Percentiles rank a stretch among this genome's conserved stretches.
These are phyloP conservation scores for Chaetodon trifascialis DNA, from an alignment of 2,113 vertebrate species.

Conservation along the genomic window DNA sequence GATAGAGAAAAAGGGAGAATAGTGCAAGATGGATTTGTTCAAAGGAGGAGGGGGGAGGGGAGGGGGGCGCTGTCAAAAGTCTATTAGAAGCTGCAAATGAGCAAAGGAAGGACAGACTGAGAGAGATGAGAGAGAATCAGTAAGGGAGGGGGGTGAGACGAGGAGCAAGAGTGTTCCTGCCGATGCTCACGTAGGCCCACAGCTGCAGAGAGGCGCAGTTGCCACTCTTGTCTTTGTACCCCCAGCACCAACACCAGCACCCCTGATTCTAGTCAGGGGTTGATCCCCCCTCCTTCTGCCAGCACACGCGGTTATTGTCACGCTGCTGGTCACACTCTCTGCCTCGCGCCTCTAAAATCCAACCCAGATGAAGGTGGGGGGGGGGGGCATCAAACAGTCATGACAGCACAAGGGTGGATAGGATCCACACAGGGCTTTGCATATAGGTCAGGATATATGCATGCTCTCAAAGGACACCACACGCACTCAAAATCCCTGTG, in stretches of 20 bases:
- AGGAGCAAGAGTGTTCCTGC: conserved; percentile 75
- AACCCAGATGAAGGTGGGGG: conserved; percentile 22
- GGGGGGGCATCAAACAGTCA: conserved; percentile 5
- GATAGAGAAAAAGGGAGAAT: conserved; percentile 52
- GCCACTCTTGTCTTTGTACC: conserved; percentile 68
- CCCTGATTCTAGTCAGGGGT: conserved; percentile 58
- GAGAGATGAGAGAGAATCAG: conserved; percentile 44
- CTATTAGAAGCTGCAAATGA: conserved; percentile 68
- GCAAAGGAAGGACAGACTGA: conserved; percentile 20
- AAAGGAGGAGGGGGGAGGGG: conserved; percentile 7
- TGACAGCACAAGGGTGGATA: conserved; percentile 1
- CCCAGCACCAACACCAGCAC: conserved; percentile 44
- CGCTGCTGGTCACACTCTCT: conserved; percentile 62
- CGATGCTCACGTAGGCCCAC: conserved; percentile 83
- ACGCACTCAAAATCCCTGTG: neutral
- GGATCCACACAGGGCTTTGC: conserved; percentile 35
- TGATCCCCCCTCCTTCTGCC: neutral
- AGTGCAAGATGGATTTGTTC: conserved; percentile 30
- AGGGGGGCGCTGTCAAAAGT: conserved; percentile 26
- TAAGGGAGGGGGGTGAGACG: conserved; percentile 53
- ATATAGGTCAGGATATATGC: conserved; percentile 53
- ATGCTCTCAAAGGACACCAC: conserved; percentile 37
- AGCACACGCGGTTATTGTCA: conserved; percentile 60
- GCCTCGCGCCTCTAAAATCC: conserved; percentile 58
- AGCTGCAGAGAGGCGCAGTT: conserved; percentile 78